Base-by-base conservation (phyloP, 2,888 invertebrate genomes). In the Endotricha flammealis region DNA sequence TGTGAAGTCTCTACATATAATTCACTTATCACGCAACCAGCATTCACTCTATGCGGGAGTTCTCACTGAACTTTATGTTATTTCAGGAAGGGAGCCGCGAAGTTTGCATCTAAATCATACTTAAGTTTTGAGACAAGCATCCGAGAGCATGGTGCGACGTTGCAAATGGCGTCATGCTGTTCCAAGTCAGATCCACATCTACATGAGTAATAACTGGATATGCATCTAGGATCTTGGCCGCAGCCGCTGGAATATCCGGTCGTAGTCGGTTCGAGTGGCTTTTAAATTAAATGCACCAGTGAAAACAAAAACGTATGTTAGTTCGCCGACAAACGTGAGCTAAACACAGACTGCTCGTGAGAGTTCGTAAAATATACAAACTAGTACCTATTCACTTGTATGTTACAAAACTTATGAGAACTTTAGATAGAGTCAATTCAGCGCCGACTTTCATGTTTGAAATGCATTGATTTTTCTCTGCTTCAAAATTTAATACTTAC, bases 61-160 rank as follows among this genome's bases (percentile, higher is more conserved):
- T 58, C 52, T 48, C 48, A 48, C 60, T 52, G 44, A 66, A 69
- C 56, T 72, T 63, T 44, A 51, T 60, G 57, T 60, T 63, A 64
- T 68, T 67, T 54, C 57, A 57, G 54, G 60, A 63, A 64, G 55
- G 56, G 52, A 56, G 55, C 49, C 50, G 46, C 47, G 42, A 75
- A 76, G 67, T 75, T 75, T 63, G 50, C 50, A 53, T 49, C 64
- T 74, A 75, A 70, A 72, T 73, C 72, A 75, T 61, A 64, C 57
- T 66, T 59, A 68, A 62, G 59, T 57, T 57, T 50, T 57, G 63
- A 56, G 64, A 57, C 62, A 60, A 61, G 54, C 58, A 57, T 60
- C 50, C 57, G 55, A 58, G 45, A 41, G 56, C 46, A 41, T 39
- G 31, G 17, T 29, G 32, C 32, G 30, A 23, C 47, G 51, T 44